Evolutionary conservation across 2,888 invertebrate species (phyloP).

Genomic region (Branchellion lobata): DNA sequence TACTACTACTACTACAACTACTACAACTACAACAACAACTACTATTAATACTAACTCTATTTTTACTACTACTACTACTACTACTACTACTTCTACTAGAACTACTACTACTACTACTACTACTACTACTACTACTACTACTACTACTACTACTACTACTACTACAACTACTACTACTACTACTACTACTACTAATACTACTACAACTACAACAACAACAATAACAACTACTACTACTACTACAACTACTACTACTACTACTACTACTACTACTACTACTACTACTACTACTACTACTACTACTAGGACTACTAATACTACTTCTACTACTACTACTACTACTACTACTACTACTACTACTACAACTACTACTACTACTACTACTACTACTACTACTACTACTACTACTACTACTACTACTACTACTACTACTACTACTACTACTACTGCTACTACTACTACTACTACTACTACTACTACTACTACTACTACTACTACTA

Average conservation of each 20-base stretch:
- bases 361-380: conserved; percentile 17
- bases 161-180: too few species aligned
- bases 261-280: conserved; percentile 19
- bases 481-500: background rate
- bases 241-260: conserved; percentile 15
- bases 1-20: too few species aligned
- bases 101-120: too few species aligned
- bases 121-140: too few species aligned
- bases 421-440: conserved; percentile 18
- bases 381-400: conserved; percentile 21
- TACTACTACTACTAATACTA: conserved; percentile 6
- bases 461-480: conserved; percentile 18
- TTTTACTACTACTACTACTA: too few species aligned
- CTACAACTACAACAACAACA: conserved; percentile 1
- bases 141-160: too few species aligned
- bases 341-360: conserved; percentile 13
- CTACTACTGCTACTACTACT: conserved; percentile 25
- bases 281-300: conserved; percentile 15
- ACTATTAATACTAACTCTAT: too few species aligned
- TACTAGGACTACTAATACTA: background rate
- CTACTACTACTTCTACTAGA: too few species aligned
- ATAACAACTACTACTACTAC: background rate
- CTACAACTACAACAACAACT: too few species aligned
- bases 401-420: conserved; percentile 21
- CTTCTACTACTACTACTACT: conserved; percentile 13